These are phyloP conservation scores for Microplitis deprimator DNA, from an alignment of 2,888 invertebrate genomes.

Conservation along the genomic window DNA sequence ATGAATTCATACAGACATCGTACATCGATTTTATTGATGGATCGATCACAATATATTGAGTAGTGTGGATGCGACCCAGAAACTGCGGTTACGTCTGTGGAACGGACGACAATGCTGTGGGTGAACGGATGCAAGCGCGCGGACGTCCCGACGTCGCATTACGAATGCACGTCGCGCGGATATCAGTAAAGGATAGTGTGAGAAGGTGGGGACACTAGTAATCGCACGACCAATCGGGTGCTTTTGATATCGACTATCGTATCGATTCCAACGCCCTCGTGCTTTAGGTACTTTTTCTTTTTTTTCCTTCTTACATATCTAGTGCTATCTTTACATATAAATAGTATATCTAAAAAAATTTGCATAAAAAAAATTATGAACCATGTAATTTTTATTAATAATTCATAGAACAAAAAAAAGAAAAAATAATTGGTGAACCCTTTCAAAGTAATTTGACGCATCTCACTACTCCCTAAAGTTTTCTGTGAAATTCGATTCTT, in stretches of 20 bases:
- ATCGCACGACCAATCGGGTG: conserved; percentile 27
- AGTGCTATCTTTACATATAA: background rate
- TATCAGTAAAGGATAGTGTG: conserved; percentile 29
- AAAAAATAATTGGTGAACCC: too few relatives aligned
- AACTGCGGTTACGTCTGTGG: conserved; percentile 26
- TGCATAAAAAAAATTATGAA: too few relatives aligned
- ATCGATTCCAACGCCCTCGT: conserved; percentile 27
- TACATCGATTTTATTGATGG: conserved; percentile 4
- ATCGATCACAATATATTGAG: conserved; percentile 3
- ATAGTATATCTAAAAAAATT: background rate
- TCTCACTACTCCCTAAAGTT: background rate
- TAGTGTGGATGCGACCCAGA: conserved; percentile 19
- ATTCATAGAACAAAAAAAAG: too few relatives aligned
- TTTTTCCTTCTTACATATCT: background rate
- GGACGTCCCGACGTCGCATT: conserved; percentile 26
- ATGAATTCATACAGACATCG: background rate
- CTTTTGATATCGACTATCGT: conserved; percentile 29
- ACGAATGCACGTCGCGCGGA: conserved; percentile 26
- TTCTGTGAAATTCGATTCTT: background rate
- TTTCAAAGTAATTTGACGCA: too few relatives aligned
- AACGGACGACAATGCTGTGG: conserved; percentile 23
- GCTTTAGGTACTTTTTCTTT: background rate
- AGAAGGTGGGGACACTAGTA: conserved; percentile 5
- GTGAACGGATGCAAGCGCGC: conserved; percentile 26
- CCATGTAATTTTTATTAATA: too few relatives aligned